These are phyloP conservation scores for Acinonyx jubatus DNA, from an alignment of 2,113 vertebrate species.

Conservation along the genomic window DNA sequence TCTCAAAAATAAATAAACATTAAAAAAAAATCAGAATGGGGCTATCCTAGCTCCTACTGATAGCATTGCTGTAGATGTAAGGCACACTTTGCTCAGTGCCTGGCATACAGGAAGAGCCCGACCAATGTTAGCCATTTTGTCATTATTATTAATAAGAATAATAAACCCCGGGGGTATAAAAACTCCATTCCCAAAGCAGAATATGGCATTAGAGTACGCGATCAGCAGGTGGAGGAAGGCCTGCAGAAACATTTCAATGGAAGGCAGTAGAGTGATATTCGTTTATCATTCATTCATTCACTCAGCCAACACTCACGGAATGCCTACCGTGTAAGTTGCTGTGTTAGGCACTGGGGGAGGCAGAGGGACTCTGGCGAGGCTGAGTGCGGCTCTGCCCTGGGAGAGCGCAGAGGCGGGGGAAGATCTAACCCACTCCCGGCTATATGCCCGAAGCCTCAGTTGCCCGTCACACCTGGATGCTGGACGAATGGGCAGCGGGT, in stretches of 20 bases:
- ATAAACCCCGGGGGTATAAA: not conserved
- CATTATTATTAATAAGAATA: not conserved
- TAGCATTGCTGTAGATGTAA: not conserved
- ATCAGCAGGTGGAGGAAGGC: not conserved
- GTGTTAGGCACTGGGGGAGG: fast-evolving
- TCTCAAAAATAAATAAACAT: no score
- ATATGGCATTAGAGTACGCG: fast-evolving
- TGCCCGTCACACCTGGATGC: not conserved
- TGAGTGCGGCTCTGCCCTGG: not conserved
- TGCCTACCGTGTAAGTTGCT: not conserved
- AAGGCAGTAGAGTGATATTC: no score
- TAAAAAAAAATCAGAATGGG: not conserved
- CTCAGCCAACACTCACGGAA: not conserved
- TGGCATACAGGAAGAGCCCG: not conserved
- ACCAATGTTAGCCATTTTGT: not conserved
- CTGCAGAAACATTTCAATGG: not conserved
- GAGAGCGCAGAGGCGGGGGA: not conserved
- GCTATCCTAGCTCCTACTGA: not conserved
- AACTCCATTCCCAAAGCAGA: not conserved
- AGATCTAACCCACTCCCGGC: not conserved
- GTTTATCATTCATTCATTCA: not conserved
- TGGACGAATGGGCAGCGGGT: not conserved
- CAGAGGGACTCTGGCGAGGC: not conserved
- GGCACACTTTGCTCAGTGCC: not conserved
- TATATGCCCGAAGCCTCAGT: not conserved